phyloP scores from a whole-genome alignment of 2,797 vertebrate species.

The Chrysolophus pictus region DNA sequence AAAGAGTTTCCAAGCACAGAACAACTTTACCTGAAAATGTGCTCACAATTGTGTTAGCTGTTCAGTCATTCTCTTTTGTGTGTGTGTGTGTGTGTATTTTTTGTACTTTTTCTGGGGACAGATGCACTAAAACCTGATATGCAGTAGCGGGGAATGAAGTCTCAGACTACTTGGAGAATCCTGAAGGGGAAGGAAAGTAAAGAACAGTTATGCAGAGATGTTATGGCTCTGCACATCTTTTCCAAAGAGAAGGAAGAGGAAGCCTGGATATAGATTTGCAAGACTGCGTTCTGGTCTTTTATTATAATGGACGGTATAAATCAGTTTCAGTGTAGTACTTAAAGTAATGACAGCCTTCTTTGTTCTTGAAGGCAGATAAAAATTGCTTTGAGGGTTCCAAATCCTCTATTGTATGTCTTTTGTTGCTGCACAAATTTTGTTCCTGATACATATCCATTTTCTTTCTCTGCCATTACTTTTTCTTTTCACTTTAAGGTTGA shows the following conservation, averaged over 20 bases:
- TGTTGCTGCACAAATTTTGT: background rate
- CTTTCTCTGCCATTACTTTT: background rate
- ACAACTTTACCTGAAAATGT: background rate
- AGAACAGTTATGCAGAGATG: background rate
- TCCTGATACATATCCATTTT: background rate
- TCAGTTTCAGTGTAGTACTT: background rate
- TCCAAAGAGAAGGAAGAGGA: background rate
- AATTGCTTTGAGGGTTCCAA: background rate
- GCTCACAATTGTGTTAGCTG: background rate
- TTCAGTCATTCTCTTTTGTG: background rate
- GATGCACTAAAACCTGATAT: background rate
- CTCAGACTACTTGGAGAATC: background rate
- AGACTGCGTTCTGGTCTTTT: background rate
- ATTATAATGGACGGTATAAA: background rate
- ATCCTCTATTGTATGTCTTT: background rate
- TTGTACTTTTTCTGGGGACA: accelerated
- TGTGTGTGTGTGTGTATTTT: background rate
- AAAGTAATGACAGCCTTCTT: background rate
- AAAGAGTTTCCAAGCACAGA: background rate
- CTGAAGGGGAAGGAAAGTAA: background rate
- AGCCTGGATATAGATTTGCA: background rate
- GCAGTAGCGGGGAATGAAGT: background rate
- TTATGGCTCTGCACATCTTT: background rate
- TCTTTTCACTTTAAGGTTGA: background rate
- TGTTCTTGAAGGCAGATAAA: background rate